Conservation (phyloP, 2,888 invertebrate genomes). For the Drosophila meridionalis region DNA sequence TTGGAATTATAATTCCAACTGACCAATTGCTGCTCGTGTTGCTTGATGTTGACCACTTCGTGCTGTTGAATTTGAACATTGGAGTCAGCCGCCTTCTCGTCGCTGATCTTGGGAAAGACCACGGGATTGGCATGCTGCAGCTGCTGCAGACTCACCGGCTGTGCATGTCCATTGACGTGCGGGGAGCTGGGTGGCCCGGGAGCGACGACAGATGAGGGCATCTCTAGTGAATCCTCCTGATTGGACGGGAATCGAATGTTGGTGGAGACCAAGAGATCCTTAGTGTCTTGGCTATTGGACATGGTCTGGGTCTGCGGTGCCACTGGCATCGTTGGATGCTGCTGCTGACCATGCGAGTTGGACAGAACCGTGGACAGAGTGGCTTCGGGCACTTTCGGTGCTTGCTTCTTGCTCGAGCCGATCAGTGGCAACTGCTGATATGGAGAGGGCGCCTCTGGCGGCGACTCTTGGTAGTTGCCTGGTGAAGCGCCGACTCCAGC, state of each 20-base stretch:
- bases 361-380: conserved; percentile 13
- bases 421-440: conserved; percentile 80
- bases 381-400: conserved; percentile 1
- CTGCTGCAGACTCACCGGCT: conserved; percentile 82
- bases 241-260: conserved; percentile 84
- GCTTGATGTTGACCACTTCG: conserved; percentile 82
- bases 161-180: conserved; percentile 84
- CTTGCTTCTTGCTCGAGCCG: conserved; percentile 57
- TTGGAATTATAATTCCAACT: conserved; percentile 21
- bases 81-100: conserved; percentile 40
- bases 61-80: conserved; percentile 82
- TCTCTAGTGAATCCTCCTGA: conserved; percentile 72
- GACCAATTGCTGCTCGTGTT: conserved; percentile 82
- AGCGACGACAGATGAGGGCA: conserved; percentile 52
- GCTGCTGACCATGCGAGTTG: conserved; percentile 16
- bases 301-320: conserved; percentile 2
- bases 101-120: conserved; percentile 81
- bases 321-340: conserved; percentile 3
- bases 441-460: conserved; percentile 78
- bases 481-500: conserved; percentile 12
- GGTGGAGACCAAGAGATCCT: conserved; percentile 82
- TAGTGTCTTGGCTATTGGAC: conserved; percentile 70
- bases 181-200: conserved; percentile 69
- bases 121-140: conserved; percentile 80
- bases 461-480: conserved; percentile 48